Percentiles rank a stretch among this genome's conserved stretches.
These are phyloP conservation scores for Dinoponera quadriceps DNA, from an alignment of 1,140 invertebrate species.

Conservation along the genomic window DNA sequence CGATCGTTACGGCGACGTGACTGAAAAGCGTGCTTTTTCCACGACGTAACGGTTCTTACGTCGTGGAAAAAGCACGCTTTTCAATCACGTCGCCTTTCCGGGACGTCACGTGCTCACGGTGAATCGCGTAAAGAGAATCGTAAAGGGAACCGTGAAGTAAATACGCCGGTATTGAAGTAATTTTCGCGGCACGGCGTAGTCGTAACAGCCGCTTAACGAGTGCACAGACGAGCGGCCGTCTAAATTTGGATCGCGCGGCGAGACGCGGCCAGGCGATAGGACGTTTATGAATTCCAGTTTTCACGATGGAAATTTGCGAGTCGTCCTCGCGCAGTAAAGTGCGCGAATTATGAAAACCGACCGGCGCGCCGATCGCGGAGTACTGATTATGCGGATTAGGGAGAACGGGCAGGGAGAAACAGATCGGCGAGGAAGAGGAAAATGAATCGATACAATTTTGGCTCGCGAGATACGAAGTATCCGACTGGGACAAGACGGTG, in stretches of 20 bases:
- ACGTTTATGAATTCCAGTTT: slow-evolving; percentile 59
- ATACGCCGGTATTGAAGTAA: too few relatives aligned
- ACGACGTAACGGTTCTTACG: too few relatives aligned
- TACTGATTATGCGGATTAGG: neutral
- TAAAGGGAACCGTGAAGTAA: slow-evolving; percentile 13
- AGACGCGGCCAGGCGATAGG: slow-evolving; percentile 15
- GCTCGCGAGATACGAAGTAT: neutral
- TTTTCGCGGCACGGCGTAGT: neutral
- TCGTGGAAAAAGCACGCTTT: neutral
- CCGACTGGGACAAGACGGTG: neutral
- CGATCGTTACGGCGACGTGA: slow-evolving; percentile 3
- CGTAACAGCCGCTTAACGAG: slow-evolving; percentile 61
- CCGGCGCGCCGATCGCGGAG: neutral
- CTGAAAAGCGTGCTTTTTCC: neutral
- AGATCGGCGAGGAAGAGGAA: neutral
- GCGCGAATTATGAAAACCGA: neutral
- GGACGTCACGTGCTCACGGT: neutral
- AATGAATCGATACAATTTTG: neutral
- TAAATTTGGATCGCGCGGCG: slow-evolving; percentile 63
- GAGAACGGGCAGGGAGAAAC: neutral
- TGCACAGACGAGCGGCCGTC: slow-evolving; percentile 58
- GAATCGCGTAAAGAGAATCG: neutral
- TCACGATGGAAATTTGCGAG: slow-evolving; percentile 35
- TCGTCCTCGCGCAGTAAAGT: neutral
- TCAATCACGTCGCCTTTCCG: neutral